Evolutionary conservation across 2,113 vertebrate species (phyloP).

Genomic region (Uria aalge): DNA sequence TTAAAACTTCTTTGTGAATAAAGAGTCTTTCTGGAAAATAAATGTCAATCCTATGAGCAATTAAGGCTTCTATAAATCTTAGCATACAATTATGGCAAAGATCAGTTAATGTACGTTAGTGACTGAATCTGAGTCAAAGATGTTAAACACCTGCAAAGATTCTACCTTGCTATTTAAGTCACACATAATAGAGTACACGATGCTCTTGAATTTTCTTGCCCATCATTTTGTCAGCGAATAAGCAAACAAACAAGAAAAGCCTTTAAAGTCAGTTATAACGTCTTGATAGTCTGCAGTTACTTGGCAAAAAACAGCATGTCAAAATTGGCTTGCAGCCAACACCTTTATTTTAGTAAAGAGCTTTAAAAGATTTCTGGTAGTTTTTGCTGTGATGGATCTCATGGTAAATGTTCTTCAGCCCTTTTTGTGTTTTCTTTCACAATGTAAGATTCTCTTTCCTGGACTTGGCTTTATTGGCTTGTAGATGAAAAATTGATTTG

Average conservation of each 20-base stretch:
- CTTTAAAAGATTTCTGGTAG: background rate
- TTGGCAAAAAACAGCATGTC: background rate
- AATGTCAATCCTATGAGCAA: background rate
- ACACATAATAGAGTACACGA: background rate
- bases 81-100: background rate
- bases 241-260: background rate
- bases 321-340: background rate
- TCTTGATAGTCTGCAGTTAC: background rate
- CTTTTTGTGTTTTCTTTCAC: background rate
- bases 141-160: background rate
- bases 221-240: background rate
- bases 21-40: background rate
- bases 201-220: background rate
- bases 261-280: background rate
- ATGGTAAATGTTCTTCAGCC: background rate
- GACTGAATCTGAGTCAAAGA: background rate
- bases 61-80: constrained; percentile 1
- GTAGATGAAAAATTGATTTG: background rate
- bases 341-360: background rate
- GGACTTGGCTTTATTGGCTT: background rate
- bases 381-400: background rate
- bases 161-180: background rate
- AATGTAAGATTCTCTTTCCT: background rate
- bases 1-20: background rate
- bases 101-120: background rate